Percentiles rank a stretch among this genome's conserved stretches.
Conservation (phyloP, 2,888 invertebrate species). For the Mythimna ferrago region DNA sequence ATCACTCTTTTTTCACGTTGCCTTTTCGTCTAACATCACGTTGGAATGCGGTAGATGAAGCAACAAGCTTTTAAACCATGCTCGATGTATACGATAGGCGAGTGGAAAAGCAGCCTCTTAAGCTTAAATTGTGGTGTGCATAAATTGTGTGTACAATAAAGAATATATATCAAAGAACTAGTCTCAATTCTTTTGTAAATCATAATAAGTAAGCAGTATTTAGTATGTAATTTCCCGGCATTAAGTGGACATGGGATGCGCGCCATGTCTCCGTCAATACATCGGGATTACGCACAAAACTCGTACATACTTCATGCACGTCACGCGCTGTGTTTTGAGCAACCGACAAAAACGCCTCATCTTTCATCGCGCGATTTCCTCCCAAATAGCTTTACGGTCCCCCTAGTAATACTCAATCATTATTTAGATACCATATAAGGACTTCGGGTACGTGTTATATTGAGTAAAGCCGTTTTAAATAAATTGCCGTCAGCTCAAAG, state of each 20-base stretch:
- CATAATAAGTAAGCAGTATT: background rate
- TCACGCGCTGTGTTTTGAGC: slow-evolving; percentile 81
- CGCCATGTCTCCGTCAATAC: slow-evolving; percentile 69
- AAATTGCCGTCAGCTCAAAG: slow-evolving; percentile 25
- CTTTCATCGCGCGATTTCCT: slow-evolving; percentile 80
- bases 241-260: slow-evolving; percentile 22
- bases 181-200: slow-evolving; percentile 4
- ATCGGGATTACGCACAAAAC: slow-evolving; percentile 71
- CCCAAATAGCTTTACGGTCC: slow-evolving; percentile 77
- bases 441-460: slow-evolving; percentile 10
- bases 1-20: too few relatives aligned
- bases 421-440: slow-evolving; percentile 50
- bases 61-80: too few relatives aligned
- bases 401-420: slow-evolving; percentile 78
- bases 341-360: slow-evolving; percentile 77
- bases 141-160: too few relatives aligned
- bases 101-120: too few relatives aligned
- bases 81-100: too few relatives aligned
- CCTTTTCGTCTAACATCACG: too few relatives aligned
- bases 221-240: background rate
- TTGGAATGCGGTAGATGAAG: too few relatives aligned
- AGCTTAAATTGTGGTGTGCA: too few relatives aligned
- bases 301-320: slow-evolving; percentile 73
- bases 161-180: too few relatives aligned
- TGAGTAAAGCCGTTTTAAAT: slow-evolving; percentile 29